Evolutionary conservation across 2,888 invertebrate genomes (phyloP).

Genomic region (Xestia rhomboidea): DNA sequence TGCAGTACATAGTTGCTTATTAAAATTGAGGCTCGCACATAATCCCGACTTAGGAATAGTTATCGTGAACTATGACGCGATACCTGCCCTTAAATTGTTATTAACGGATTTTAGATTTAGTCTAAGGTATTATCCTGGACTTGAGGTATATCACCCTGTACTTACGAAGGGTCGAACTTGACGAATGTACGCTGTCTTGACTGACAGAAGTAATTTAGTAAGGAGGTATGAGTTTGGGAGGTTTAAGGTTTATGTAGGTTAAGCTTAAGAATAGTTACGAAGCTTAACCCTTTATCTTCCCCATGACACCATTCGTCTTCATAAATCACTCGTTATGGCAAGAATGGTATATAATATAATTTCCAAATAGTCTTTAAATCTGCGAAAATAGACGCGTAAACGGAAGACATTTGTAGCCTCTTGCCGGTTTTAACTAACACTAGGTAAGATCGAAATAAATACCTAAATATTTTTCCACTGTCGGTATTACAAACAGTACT

Average conservation of each 20-base stretch:
- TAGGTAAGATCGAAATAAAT: not conserved
- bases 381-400: not conserved
- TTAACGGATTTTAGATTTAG: slow-evolving; percentile 48
- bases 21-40: slow-evolving; percentile 74
- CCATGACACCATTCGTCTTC: not conserved
- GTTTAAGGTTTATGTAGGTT: slow-evolving; percentile 9
- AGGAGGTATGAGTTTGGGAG: slow-evolving; percentile 19
- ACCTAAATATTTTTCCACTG: too few relatives aligned
- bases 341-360: not conserved
- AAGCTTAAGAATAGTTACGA: slow-evolving; percentile 1
- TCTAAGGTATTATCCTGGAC: slow-evolving; percentile 10
- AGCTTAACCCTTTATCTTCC: slow-evolving; percentile 1
- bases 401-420: not conserved
- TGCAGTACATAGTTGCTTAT: slow-evolving; percentile 76
- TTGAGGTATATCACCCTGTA: slow-evolving; percentile 1
- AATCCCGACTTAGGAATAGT: slow-evolving; percentile 73
- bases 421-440: not conserved
- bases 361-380: not conserved
- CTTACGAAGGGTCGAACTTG: slow-evolving; percentile 31
- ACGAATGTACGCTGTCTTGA: slow-evolving; percentile 28
- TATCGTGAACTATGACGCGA: slow-evolving; percentile 50
- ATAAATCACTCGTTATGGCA: not conserved
- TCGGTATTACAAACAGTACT: too few relatives aligned
- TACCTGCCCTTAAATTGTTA: slow-evolving; percentile 53
- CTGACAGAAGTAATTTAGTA: slow-evolving; percentile 44